Evolutionary conservation across 2,888 invertebrate genomes (phyloP), one percentile per base, ranked within the genome.

Genomic region (Nemotelus nigrinus): DNA sequence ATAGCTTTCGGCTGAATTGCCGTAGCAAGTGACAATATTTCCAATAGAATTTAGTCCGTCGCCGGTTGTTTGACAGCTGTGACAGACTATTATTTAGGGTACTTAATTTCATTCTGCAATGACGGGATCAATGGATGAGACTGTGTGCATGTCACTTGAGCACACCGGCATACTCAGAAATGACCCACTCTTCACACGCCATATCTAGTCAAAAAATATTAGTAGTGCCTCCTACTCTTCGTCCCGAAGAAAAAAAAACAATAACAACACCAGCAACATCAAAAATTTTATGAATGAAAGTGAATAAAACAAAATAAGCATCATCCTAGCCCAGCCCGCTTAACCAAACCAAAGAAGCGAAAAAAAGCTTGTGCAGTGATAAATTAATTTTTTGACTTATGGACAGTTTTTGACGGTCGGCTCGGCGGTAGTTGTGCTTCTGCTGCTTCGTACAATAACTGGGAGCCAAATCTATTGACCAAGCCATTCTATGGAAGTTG

Each of bases 31-130:
- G 74, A 74, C 74, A 74, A 74, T 74, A 74, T 74, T 74, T 74
- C 74, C 63, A 74, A 74, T 74, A 63, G 47, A 41, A 25, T 25
- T 25, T 25, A 25, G 8, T 41, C 85, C 70, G 78, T 84, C 82
- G 86, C 85, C 86, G 86, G 86, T 86, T 86, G 85, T 86, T 86
- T 87, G 86, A 86, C 86, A 86, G 86, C 86, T 86, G 86, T 86
- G 86, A 86, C 86, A 86, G 87, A 86, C 86, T 85, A 86, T 86
- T 86, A 86, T 86, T 87, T 86, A 86, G 86, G 86, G 86, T 78
- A 79, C 78, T 78, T 76, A 75, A 63, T 41, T 25, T 25, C 25
- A 25, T 1, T 25, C 57, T 41, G n/a, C 45, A 47, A 63, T 63
- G 25, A 43, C 43, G 79, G 79, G 63, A 74, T 77, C 77, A 68